Percentiles rank a stretch among this genome's conserved stretches.
Conservation (phyloP, 2,113 vertebrate species). For the Eurystomus gularis region DNA sequence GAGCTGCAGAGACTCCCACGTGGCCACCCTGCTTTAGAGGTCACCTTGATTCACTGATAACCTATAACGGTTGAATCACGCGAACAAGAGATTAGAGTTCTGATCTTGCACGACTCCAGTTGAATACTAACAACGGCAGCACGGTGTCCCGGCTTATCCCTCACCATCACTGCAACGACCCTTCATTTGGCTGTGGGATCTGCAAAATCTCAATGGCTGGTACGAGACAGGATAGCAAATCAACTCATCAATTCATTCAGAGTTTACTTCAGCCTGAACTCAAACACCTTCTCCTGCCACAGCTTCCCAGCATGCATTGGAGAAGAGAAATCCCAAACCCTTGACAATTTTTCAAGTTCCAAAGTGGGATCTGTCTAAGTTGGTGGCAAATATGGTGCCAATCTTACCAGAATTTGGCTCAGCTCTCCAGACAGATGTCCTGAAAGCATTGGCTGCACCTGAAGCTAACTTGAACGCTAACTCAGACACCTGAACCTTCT, state of each 20-base stretch:
- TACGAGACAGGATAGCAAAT: neutral
- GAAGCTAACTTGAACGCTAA: neutral
- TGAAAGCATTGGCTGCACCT: neutral
- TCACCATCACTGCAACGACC: neutral
- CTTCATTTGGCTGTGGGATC: neutral
- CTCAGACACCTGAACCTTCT: neutral
- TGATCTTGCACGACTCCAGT: neutral
- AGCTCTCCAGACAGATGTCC: neutral
- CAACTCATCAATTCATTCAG: neutral
- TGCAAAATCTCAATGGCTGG: neutral
- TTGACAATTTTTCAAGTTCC: neutral
- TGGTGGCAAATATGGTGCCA: neutral
- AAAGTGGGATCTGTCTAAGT: neutral
- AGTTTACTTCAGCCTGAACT: neutral
- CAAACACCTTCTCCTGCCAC: neutral
- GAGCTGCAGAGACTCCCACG: neutral
- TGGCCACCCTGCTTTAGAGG: neutral
- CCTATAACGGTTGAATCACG: neutral
- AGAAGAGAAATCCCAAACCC: neutral
- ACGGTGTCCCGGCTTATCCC: neutral
- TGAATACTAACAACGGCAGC: neutral
- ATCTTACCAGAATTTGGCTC: neutral
- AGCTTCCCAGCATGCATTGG: neutral
- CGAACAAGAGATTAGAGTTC: neutral
- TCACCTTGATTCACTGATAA: slow-evolving; percentile 1